Evolutionary conservation across 2,888 invertebrate genomes (phyloP).

Genomic region (Mythimna pallens): DNA sequence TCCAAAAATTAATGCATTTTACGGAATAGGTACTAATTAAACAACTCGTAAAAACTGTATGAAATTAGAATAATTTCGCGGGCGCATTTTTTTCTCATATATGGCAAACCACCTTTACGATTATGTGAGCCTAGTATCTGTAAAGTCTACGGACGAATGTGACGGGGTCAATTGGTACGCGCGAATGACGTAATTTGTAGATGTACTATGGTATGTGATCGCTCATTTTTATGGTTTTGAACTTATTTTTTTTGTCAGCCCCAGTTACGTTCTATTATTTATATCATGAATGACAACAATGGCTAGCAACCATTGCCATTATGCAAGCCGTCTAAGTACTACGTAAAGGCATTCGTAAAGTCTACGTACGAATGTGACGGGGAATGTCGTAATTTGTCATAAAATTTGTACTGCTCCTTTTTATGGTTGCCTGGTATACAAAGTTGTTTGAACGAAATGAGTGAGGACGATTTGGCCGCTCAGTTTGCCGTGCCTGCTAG

Average conservation of each 20-base stretch:
- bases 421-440: slow-evolving; percentile 37
- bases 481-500: too few species aligned
- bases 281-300: too few species aligned
- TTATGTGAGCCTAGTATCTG: slow-evolving; percentile 46
- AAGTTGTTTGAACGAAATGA: slow-evolving; percentile 37
- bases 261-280: too few species aligned
- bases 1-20: too few species aligned
- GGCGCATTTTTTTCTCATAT: too few species aligned
- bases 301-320: not conserved
- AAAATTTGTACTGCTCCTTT: not conserved
- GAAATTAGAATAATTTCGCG: too few species aligned
- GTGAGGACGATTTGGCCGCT: slow-evolving; percentile 19
- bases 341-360: slow-evolving; percentile 26
- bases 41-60: too few species aligned
- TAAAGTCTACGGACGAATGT: slow-evolving; percentile 30
- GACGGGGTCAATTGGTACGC: slow-evolving; percentile 40
- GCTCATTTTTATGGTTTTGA: too few species aligned
- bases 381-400: slow-evolving; percentile 5
- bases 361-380: slow-evolving; percentile 40
- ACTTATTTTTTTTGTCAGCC: too few species aligned
- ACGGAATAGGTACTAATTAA: too few species aligned
- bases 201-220: too few species aligned
- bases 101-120: not conserved
- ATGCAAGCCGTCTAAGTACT: slow-evolving; percentile 28
- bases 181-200: slow-evolving; percentile 3